phyloP scores from a whole-genome alignment of 2,113 vertebrate species.

The Vireo altiloquus region DNA sequence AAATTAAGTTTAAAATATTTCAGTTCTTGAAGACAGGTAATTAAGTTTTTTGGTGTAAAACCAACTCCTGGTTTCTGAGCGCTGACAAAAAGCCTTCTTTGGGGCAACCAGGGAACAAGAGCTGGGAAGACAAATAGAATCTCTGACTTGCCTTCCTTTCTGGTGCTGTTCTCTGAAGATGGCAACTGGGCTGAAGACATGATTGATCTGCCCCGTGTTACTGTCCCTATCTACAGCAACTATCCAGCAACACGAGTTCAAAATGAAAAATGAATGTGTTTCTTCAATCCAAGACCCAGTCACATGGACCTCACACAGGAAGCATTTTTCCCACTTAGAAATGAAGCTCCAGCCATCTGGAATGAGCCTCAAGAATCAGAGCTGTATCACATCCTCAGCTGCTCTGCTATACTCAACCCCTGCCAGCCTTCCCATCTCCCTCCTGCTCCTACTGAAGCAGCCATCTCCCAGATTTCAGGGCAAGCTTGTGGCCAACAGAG shows the following conservation, averaged over 20 bases:
- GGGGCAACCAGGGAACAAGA: neutral
- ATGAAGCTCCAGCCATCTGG: neutral
- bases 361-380: neutral
- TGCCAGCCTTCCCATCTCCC: neutral
- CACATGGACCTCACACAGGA: fast-evolving
- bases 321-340: neutral
- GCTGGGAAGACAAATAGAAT: neutral
- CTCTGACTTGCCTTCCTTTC: neutral
- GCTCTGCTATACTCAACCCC: neutral
- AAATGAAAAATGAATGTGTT: neutral
- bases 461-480: neutral
- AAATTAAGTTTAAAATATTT: neutral
- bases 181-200: neutral
- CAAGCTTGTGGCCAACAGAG: neutral
- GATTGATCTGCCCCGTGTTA: too few species aligned
- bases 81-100: neutral
- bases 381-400: neutral
- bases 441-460: neutral
- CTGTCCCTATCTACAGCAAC: neutral
- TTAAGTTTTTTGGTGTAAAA: neutral
- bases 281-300: neutral
- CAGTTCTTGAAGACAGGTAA: neutral
- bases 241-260: neutral
- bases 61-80: neutral
- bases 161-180: neutral